Percentiles rank a stretch among this genome's conserved stretches.
Conservation (phyloP, 1,140 invertebrate species). For the Drosophila saltans region DNA sequence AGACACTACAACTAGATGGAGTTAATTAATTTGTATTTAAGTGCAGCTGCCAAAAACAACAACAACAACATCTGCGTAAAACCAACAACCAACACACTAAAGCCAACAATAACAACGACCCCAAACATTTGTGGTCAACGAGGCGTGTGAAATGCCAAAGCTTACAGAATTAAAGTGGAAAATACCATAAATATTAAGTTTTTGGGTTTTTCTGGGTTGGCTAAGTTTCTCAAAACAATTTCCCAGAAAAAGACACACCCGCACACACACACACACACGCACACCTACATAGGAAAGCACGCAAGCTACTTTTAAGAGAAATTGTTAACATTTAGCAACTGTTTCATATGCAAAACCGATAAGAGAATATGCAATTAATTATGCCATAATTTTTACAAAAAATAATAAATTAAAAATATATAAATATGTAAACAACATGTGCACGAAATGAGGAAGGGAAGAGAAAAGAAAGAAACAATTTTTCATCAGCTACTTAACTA, state of each 20-base stretch:
- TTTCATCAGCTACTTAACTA: neutral
- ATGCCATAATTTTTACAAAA: neutral
- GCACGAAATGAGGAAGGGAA: neutral
- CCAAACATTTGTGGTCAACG: slow-evolving; percentile 12
- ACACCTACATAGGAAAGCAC: too few species aligned
- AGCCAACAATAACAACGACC: neutral
- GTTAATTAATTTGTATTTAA: slow-evolving; percentile 77
- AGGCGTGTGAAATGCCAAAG: slow-evolving; percentile 5
- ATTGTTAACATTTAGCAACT: neutral
- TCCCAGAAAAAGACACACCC: neutral
- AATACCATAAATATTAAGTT: slow-evolving; percentile 13
- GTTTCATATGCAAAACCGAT: neutral
- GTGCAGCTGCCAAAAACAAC: slow-evolving; percentile 36
- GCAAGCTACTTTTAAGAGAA: too few species aligned
- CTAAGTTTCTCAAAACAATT: too few species aligned
- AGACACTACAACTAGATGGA: slow-evolving; percentile 33
- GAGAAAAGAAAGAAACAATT: neutral
- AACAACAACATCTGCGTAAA: neutral
- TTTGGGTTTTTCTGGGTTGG: neutral
- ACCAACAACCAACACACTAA: neutral
- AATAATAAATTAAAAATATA: neutral
- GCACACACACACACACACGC: neutral
- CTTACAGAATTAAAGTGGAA: slow-evolving; percentile 11
- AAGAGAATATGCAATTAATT: neutral
- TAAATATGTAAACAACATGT: neutral